Base-by-base conservation (phyloP, 1,140 invertebrate genomes). In the Anoplophora glabripennis region DNA sequence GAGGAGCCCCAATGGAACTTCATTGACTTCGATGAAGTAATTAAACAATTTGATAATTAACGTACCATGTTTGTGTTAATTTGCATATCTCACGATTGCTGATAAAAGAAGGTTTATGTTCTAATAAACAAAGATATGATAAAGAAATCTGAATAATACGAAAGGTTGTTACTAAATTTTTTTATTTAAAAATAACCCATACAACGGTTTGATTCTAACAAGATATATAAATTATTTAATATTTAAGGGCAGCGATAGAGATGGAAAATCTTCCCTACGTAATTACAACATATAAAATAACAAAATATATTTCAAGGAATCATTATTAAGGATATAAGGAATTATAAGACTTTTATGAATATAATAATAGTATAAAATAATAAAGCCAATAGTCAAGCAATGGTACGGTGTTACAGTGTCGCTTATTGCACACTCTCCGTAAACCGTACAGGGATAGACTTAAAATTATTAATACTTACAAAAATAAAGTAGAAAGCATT, bases 141-240 rank as follows among this genome's bases (percentile, higher is more conserved):
- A 49, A 36, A 49, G 11, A 49, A 49, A 9, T 35, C 35, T 48
- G 46, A 33, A 40, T 12, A 48, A 48, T 44, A 14, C 17, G 10
- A 7, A 11, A 33, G 14, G 46, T 12, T 21, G 11, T 48, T 33
- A 48, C 12, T 48, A 18, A 53, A 55, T 12, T 55, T 72, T 70
- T 71, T 70, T 69, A 67, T 72, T 73, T 70, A 71, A 71, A 73
- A 73, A 71, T 73, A 73, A 72, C 71, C 67, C 69, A 71, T 70
- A 72, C 68, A 70, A 71, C 61, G 65, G 59, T 70, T 28, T 61
- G 57, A 66, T 57, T 68, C 63, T 70, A 72, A 72, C 71, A 72
- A 72, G 67, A 71, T 47, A 64, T 69, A 72, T 71, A 70, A 70
- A 72, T 71, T 64, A 69, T 72, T 69, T 68, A 51, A 66, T 57